Conservation (phyloP, 2,797 vertebrate genomes). For the Sandelia bainsii region DNA sequence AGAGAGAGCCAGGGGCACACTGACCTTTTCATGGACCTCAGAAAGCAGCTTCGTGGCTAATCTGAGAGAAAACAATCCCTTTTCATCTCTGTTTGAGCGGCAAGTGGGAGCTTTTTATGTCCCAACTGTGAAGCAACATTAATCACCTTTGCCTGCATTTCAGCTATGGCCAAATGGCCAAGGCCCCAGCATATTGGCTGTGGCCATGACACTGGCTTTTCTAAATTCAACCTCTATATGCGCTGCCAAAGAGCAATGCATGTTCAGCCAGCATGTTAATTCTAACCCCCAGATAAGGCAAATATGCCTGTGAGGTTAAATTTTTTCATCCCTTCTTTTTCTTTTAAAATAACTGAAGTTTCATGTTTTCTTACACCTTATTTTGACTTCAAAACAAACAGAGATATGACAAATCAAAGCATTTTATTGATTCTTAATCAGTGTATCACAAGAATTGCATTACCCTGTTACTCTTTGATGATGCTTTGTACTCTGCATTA, state of each 20-base stretch:
- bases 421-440: slow-evolving; percentile 12
- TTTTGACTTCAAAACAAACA: slow-evolving; percentile 36
- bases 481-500: background rate
- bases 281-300: slow-evolving; percentile 34
- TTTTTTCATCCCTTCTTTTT: slow-evolving; percentile 34
- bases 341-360: slow-evolving; percentile 23
- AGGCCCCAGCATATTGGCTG: slow-evolving; percentile 50
- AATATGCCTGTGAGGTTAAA: slow-evolving; percentile 46
- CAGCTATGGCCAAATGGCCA: slow-evolving; percentile 70
- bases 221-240: slow-evolving; percentile 58
- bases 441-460: slow-evolving; percentile 4
- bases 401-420: slow-evolving; percentile 17
- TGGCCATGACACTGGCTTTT: slow-evolving; percentile 33
- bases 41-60: slow-evolving; percentile 66
- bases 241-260: slow-evolving; percentile 53
- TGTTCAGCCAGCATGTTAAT: slow-evolving; percentile 51
- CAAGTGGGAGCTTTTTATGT: slow-evolving; percentile 69
- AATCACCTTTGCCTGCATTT: slow-evolving; percentile 76
- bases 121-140: slow-evolving; percentile 65
- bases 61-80: slow-evolving; percentile 70
- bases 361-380: slow-evolving; percentile 19
- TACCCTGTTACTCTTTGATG: background rate
- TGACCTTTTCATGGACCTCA: slow-evolving; percentile 56
- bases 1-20: slow-evolving; percentile 30
- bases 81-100: slow-evolving; percentile 71